Evolutionary conservation across 2,888 invertebrate genomes (phyloP).

Genomic region (Nemapogon koenigi): DNA sequence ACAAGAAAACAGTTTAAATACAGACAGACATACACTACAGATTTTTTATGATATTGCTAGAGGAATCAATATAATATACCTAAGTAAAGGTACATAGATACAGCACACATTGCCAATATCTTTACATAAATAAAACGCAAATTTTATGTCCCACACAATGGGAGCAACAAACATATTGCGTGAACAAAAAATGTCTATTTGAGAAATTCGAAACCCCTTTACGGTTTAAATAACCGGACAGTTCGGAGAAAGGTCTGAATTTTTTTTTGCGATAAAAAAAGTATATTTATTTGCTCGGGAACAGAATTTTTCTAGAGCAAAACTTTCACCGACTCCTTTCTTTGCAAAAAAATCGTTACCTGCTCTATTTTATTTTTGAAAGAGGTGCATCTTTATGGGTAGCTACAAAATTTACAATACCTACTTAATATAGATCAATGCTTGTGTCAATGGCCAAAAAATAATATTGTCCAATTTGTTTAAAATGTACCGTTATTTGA

Average conservation of each 20-base stretch:
- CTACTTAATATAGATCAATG: background rate
- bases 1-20: too few species aligned
- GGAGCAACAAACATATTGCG: conserved; percentile 6
- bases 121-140: too few species aligned
- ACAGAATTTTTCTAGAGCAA: conserved; percentile 33
- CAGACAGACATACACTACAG: too few species aligned
- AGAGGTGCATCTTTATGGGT: background rate
- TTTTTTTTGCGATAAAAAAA: conserved; percentile 25
- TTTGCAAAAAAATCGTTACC: conserved; percentile 4
- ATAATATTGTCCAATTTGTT: too few species aligned
- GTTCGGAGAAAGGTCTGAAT: conserved; percentile 35
- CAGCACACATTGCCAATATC: too few species aligned
- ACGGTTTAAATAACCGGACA: conserved; percentile 22
- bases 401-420: background rate
- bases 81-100: too few species aligned
- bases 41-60: too few species aligned
- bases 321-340: conserved; percentile 34
- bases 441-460: too few species aligned
- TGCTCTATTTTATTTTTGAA: conserved; percentile 1
- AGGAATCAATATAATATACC: too few species aligned
- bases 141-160: conserved; percentile 4
- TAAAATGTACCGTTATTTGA: too few species aligned
- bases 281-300: conserved; percentile 32
- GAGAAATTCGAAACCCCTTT: conserved; percentile 58
- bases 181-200: conserved; percentile 35